Percentiles rank a stretch among this genome's conserved stretches.
phyloP scores from a whole-genome alignment of 2,113 vertebrate genomes.

The Hemiprocne comata region DNA sequence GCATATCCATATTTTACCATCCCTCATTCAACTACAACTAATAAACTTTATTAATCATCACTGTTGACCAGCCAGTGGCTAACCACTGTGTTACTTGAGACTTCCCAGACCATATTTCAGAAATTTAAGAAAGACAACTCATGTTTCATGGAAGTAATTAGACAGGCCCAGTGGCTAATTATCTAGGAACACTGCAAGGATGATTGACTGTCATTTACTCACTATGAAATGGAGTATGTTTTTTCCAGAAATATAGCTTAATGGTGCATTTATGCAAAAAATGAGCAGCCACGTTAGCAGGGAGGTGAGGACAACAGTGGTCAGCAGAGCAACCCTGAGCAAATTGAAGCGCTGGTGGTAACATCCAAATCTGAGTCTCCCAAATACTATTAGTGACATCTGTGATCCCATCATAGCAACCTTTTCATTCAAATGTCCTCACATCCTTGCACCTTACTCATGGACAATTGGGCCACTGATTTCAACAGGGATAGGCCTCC shows the following conservation, averaged over 20 bases:
- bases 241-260: constrained; percentile 32
- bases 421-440: not conserved
- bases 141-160: constrained; percentile 90
- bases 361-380: not conserved
- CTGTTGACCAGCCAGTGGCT: constrained; percentile 66
- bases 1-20: constrained; percentile 52
- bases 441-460: not conserved
- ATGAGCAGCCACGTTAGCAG: not conserved
- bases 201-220: constrained; percentile 88
- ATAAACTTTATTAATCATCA: constrained; percentile 49
- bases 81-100: constrained; percentile 81
- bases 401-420: not conserved
- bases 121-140: constrained; percentile 82
- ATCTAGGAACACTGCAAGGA: constrained; percentile 84
- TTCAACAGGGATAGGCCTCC: not conserved
- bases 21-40: constrained; percentile 38
- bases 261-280: not conserved
- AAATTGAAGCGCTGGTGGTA: not conserved
- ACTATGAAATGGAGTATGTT: constrained; percentile 73
- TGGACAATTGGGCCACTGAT: not conserved
- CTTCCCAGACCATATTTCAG: constrained; percentile 82
- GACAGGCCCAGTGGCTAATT: constrained; percentile 85
- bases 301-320: not conserved
- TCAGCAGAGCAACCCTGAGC: not conserved
- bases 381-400: not conserved